Evolutionary conservation across 2,797 vertebrate genomes (phyloP).

Genomic region (Ctenosaura bakeri): DNA sequence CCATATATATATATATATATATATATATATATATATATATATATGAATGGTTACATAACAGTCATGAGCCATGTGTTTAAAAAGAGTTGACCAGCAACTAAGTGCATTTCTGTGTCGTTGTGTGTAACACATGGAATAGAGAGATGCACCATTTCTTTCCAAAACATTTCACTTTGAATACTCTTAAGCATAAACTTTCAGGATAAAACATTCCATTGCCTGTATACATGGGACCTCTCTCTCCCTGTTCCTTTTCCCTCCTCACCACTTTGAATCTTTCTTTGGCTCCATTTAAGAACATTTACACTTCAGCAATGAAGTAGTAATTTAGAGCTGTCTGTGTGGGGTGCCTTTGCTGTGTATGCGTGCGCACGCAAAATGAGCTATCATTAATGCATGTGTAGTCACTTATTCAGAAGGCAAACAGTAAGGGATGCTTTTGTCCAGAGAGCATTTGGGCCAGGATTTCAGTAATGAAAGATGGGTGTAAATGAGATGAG

Average conservation of each 20-base stretch:
- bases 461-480: conserved; percentile 38
- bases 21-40: background rate
- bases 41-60: conserved; percentile 83
- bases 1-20: conserved; percentile 34
- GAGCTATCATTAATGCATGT: conserved; percentile 21
- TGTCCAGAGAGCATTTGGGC: conserved; percentile 23
- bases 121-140: conserved; percentile 58
- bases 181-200: conserved; percentile 40
- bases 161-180: conserved; percentile 57
- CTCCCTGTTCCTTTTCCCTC: background rate
- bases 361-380: conserved; percentile 25
- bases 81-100: conserved; percentile 85
- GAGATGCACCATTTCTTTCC: conserved; percentile 69
- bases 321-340: conserved; percentile 43
- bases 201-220: conserved; percentile 60
- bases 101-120: conserved; percentile 36
- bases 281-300: conserved; percentile 55
- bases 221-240: background rate
- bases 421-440: conserved; percentile 27
- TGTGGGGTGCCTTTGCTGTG: conserved; percentile 7
- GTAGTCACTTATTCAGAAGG: conserved; percentile 43
- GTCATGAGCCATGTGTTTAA: conserved; percentile 87
- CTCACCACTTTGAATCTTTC: conserved; percentile 25
- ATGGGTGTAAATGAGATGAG: background rate
- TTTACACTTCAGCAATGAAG: conserved; percentile 38